These are phyloP conservation scores for Coleophora deauratella DNA, from an alignment of 2,888 invertebrate genomes.

Conservation along the genomic window DNA sequence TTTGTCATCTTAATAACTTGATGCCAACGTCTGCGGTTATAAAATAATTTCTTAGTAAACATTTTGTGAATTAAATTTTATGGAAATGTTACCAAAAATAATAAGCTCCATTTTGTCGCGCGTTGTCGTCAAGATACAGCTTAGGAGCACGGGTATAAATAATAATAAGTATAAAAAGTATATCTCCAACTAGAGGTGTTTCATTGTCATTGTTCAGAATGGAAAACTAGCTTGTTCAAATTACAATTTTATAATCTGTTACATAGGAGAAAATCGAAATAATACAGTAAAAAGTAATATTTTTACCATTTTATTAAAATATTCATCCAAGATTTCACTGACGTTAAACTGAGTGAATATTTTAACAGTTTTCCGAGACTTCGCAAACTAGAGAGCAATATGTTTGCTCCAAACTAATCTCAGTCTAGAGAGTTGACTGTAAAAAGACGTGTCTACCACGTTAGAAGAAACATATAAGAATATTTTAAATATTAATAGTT, in stretches of 20 bases:
- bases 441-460: neutral
- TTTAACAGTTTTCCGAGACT: too few species aligned
- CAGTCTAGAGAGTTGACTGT: slow-evolving; percentile 4
- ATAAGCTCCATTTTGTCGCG: slow-evolving; percentile 10
- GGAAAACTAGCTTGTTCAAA: too few species aligned
- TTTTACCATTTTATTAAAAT: too few species aligned
- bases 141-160: neutral
- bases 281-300: too few species aligned
- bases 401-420: neutral
- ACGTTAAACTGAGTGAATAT: too few species aligned
- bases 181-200: too few species aligned
- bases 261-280: too few species aligned
- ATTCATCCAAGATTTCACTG: too few species aligned
- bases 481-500: too few species aligned
- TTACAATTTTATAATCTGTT: too few species aligned
- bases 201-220: too few species aligned
- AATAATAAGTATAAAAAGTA: too few species aligned
- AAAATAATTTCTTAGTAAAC: slow-evolving; percentile 52
- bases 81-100: slow-evolving; percentile 22
- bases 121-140: neutral
- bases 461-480: neutral
- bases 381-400: neutral
- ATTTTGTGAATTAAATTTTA: slow-evolving; percentile 51
- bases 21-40: slow-evolving; percentile 43
- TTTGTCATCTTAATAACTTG: slow-evolving; percentile 44